Percentiles rank a stretch among this genome's conserved stretches.
Evolutionary conservation across 2,797 vertebrate genomes (phyloP).

Genomic region (Sebastes taczanowskii): DNA sequence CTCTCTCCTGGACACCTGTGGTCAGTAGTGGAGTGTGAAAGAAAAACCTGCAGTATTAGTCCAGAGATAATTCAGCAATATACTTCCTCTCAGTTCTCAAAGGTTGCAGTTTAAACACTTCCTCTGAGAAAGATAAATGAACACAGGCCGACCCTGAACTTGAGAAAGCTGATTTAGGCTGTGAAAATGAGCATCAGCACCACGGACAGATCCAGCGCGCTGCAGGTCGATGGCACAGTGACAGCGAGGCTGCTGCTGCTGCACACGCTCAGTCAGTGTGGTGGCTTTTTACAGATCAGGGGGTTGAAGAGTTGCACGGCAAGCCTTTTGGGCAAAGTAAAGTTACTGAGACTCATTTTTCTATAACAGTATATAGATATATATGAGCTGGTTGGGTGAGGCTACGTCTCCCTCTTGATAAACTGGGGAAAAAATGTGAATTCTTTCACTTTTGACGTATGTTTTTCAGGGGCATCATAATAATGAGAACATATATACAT

Average conservation of each 20-base stretch:
- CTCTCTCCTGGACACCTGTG: conserved; percentile 48
- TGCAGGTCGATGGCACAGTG: conserved; percentile 39
- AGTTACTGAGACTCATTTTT: not conserved
- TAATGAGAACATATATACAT: not conserved
- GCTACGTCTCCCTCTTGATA: not conserved
- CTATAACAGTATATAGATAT: not conserved
- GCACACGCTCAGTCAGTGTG: conserved; percentile 10
- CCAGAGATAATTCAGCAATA: conserved; percentile 37
- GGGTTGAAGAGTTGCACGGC: conserved; percentile 7
- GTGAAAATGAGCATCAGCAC: conserved; percentile 70
- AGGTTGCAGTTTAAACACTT: conserved; percentile 52
- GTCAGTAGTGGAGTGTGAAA: conserved; percentile 11
- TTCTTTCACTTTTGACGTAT: not conserved
- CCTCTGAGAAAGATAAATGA: conserved; percentile 50
- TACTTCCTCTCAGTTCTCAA: conserved; percentile 37
- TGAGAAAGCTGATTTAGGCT: conserved; percentile 63
- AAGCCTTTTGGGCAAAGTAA: conserved; percentile 18
- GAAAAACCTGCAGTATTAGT: conserved; percentile 12
- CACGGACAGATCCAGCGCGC: conserved; percentile 55
- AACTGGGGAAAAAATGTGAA: not conserved
- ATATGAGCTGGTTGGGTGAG: not conserved
- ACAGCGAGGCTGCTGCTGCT: conserved; percentile 33
- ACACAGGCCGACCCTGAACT: conserved; percentile 58
- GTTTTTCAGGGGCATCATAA: not conserved
- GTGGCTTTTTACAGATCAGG: conserved; percentile 14